Percentiles rank a stretch among this genome's conserved stretches.
phyloP scores from a whole-genome alignment of 2,888 invertebrate species.

The Dyspetes luteomarginatus region DNA sequence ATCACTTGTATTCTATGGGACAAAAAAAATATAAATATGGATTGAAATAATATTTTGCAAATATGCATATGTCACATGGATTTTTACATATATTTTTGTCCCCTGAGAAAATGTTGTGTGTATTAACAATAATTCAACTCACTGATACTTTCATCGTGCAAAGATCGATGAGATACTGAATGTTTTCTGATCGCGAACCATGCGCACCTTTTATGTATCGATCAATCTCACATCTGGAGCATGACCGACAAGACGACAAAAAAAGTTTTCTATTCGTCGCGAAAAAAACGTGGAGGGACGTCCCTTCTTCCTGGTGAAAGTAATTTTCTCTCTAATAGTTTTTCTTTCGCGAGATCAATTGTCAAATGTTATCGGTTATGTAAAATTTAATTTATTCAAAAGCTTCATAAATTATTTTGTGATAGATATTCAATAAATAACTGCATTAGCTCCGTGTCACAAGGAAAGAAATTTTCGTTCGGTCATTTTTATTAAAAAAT shows the following conservation, averaged over 20 bases:
- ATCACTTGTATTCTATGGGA: no score
- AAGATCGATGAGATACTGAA: slow-evolving; percentile 25
- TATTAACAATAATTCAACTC: slow-evolving; percentile 8
- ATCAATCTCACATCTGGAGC: slow-evolving; percentile 45
- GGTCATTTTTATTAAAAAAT: no score
- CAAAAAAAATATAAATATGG: slow-evolving; percentile 2
- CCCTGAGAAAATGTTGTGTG: neutral
- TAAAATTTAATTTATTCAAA: no score
- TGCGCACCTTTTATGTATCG: slow-evolving; percentile 24
- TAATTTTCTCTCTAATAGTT: slow-evolving; percentile 34
- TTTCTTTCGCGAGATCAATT: neutral
- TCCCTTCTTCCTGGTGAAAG: slow-evolving; percentile 47
- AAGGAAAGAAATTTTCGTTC: no score
- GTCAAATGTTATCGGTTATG: no score
- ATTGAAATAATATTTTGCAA: neutral
- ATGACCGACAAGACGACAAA: slow-evolving; percentile 42
- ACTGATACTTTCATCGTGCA: slow-evolving; percentile 46
- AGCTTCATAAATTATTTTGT: no score
- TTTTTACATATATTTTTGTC: neutral
- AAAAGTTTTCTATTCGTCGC: slow-evolving; percentile 2
- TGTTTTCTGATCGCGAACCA: slow-evolving; percentile 1
- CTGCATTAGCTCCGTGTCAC: no score
- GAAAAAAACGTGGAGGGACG: neutral
- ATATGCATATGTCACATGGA: slow-evolving; percentile 5
- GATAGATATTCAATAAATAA: no score